These are phyloP conservation scores for Chelonia mydas DNA, from an alignment of 2,797 vertebrate species.

Conservation along the genomic window DNA sequence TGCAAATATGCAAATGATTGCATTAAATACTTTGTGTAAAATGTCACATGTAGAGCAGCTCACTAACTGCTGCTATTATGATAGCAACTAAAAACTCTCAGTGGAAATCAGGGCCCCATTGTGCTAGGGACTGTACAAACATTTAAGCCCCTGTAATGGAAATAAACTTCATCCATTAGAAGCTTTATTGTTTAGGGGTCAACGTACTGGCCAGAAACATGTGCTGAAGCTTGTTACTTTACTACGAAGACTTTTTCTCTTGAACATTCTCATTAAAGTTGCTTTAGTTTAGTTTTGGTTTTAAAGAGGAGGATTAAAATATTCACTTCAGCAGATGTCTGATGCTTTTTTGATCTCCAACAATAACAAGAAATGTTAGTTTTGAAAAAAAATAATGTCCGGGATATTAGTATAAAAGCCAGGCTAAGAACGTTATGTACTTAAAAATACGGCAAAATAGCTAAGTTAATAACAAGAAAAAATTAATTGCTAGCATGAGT, in stretches of 20 bases:
- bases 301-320: slow-evolving; percentile 19
- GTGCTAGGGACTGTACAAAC: accelerated
- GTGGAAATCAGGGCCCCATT: background rate
- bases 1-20: background rate
- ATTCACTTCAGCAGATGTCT: background rate
- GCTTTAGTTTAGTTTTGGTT: slow-evolving; percentile 26
- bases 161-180: slow-evolving; percentile 67
- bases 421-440: background rate
- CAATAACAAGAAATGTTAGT: slow-evolving; percentile 7
- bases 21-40: background rate
- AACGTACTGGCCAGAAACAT: slow-evolving; percentile 56
- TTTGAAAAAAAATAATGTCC: slow-evolving; percentile 24
- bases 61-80: background rate
- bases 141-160: slow-evolving; percentile 40
- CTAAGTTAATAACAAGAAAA: background rate
- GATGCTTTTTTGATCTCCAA: slow-evolving; percentile 17
- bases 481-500: slow-evolving; percentile 36
- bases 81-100: background rate
- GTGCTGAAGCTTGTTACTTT: slow-evolving; percentile 47
- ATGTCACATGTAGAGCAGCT: background rate
- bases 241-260: slow-evolving; percentile 4
- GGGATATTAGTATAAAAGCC: background rate
- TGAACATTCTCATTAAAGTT: slow-evolving; percentile 53
- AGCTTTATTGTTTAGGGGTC: slow-evolving; percentile 47
- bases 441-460: slow-evolving; percentile 25